Base-by-base conservation (phyloP, 2,797 vertebrate genomes). In the Ptychobarbus kaznakovi region DNA sequence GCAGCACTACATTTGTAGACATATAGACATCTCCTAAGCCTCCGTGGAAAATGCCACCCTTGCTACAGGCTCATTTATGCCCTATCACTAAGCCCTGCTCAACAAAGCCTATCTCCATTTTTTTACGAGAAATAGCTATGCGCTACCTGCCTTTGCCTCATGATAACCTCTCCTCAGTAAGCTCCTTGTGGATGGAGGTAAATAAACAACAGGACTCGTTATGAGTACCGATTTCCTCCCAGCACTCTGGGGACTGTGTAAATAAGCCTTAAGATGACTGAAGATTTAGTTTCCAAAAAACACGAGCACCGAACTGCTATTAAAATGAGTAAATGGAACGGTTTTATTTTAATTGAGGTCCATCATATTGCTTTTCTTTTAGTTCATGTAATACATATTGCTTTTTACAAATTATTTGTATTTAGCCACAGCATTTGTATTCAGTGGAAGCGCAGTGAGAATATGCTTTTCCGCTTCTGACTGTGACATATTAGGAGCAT, bases 121-220 rank as follows among this genome's bases (percentile, higher is more conserved):
- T 74, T 3, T 13, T 1, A 51, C 42, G 49, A 80, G 51, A 88
- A 78, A 82, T 77, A 82, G 68, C 53, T 56, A 70, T 80, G 77
- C 66, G 12, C 58, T 38, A 63, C 38, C 56, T 84, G 72, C 53
- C 22, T 82, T 80, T 80, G n/a, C 83, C 44, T 76, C 75, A 69
- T n/a, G 61, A 79, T 85, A 63, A 89, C 56, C 77, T 85, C 81
- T 86, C 56, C 58, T 70, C 68, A 8, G 74, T 87, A 77, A 65
- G 82, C 79, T 82, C 78, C 82, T 87, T 87, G 89, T 90, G 85
- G 84, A 90, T 88, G 77, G 83, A 90, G 89, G 87, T 86, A 89
- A 91, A 92, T 93, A 92, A 92, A 94, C 92, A 94, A 93, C 89
- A 89, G 89, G 80, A 84, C 89, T 91, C 89, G 91, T 94, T 92